Conservation (phyloP, 2,888 invertebrate genomes). For the Euspilapteryx auroguttella region DNA sequence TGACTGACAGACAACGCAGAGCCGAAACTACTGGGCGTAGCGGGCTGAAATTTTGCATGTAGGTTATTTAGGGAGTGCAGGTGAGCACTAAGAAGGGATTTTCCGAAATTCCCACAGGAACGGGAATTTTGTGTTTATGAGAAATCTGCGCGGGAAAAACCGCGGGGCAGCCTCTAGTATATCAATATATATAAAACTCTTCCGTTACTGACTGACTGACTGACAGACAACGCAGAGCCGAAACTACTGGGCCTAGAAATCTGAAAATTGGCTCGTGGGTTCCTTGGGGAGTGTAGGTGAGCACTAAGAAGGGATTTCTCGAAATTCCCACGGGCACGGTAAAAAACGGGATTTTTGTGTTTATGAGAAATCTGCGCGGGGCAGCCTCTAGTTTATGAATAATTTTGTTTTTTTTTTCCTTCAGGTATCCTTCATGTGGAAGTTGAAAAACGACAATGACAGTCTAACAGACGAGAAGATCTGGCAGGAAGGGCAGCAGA, state of each 20-base stretch:
- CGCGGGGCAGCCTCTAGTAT: too few relatives aligned
- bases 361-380: too few relatives aligned
- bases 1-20: constrained; percentile 1
- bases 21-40: neutral
- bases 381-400: too few relatives aligned
- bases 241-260: neutral
- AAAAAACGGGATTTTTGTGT: too few relatives aligned
- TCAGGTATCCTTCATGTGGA: constrained; percentile 78
- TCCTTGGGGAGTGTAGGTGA: neutral
- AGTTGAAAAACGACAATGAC: constrained; percentile 81
- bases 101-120: neutral
- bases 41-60: neutral
- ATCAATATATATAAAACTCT: too few relatives aligned
- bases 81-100: neutral
- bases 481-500: constrained; percentile 34
- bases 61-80: neutral
- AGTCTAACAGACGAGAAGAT: constrained; percentile 65
- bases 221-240: constrained; percentile 1
- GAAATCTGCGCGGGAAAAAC: too few relatives aligned
- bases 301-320: neutral
- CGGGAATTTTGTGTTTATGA: too few relatives aligned
- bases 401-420: constrained; percentile 5
- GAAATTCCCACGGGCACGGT: neutral
- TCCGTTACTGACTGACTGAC: neutral
- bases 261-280: neutral